Percentiles rank a stretch among this genome's conserved stretches.
These are phyloP conservation scores for Lipotes vexillifer DNA, from an alignment of 2,113 vertebrate species.

Conservation along the genomic window DNA sequence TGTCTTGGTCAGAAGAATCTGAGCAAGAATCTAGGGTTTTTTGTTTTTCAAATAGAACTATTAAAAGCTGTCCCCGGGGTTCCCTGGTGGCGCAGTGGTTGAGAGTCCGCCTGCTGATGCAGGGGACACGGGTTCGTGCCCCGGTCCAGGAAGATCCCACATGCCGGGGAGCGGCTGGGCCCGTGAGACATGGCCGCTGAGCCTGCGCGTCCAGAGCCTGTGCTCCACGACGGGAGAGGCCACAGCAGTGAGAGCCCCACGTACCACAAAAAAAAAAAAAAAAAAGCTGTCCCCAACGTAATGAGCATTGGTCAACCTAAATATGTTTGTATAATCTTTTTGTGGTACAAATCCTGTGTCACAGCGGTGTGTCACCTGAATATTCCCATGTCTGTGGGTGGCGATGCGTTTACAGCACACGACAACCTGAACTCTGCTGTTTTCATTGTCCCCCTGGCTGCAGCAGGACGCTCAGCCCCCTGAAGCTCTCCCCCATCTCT, in stretches of 20 bases:
- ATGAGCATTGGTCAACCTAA: neutral
- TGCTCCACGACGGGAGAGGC: too few relatives aligned
- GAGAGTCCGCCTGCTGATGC: too few relatives aligned
- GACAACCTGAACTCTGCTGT: neutral
- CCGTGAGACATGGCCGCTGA: too few relatives aligned
- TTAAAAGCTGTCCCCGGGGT: neutral
- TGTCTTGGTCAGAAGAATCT: neutral
- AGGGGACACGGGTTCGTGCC: too few relatives aligned
- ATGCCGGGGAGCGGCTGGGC: too few relatives aligned
- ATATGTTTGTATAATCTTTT: neutral
- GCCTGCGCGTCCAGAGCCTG: too few relatives aligned
- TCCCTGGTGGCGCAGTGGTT: too few relatives aligned
- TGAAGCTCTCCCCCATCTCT: neutral
- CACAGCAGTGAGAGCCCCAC: too few relatives aligned
- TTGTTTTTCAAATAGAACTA: neutral
- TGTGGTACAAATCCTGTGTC: neutral
- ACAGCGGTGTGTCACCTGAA: neutral
- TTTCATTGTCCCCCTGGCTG: too few relatives aligned
- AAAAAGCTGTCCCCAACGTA: neutral
- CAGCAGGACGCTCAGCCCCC: neutral
- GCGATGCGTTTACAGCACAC: neutral
- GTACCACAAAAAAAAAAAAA: too few relatives aligned
- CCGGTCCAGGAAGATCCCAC: too few relatives aligned
- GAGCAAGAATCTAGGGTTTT: neutral
- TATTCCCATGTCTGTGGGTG: neutral